These are phyloP conservation scores for Listrodromus nycthemerus DNA, from an alignment of 2,888 invertebrate species.

Conservation along the genomic window DNA sequence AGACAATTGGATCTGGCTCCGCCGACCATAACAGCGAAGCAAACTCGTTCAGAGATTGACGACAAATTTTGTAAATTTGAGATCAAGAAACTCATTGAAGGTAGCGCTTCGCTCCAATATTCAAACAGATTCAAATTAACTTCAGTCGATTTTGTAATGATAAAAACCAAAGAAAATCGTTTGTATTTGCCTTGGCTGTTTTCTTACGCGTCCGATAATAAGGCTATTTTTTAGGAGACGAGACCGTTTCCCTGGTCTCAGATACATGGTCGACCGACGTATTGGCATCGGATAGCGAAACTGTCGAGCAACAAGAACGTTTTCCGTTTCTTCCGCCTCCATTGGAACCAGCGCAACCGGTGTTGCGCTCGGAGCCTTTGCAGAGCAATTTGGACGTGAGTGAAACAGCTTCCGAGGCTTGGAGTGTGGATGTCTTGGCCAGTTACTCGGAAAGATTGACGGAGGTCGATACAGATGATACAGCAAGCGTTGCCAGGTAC, in stretches of 20 bases:
- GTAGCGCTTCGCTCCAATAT: conserved; percentile 72
- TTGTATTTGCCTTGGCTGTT: conserved; percentile 28
- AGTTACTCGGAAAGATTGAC: conserved; percentile 96
- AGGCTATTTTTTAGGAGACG: conserved; percentile 88
- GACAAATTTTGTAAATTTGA: conserved; percentile 99
- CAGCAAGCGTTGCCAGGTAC: conserved; percentile 87
- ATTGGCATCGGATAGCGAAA: conserved; percentile 97
- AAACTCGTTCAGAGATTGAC: conserved; percentile 97
- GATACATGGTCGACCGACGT: conserved; percentile 99
- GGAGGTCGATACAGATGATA: conserved; percentile 92
- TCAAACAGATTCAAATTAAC: not conserved
- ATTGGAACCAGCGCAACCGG: conserved; percentile 83
- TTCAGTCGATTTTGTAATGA: conserved; percentile 19
- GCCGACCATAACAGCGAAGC: conserved; percentile 84
- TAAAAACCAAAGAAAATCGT: not conserved
- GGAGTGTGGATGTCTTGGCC: conserved; percentile 98
- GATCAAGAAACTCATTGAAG: conserved; percentile 90
- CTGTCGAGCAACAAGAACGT: conserved; percentile 92
- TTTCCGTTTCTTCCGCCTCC: conserved; percentile 76
- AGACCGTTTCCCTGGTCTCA: conserved; percentile 98
- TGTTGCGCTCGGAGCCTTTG: conserved; percentile 80
- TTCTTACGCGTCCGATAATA: conserved; percentile 56
- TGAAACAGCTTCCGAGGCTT: conserved; percentile 98
- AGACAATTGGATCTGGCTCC: conserved; percentile 82
- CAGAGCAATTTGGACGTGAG: conserved; percentile 90